Conservation (phyloP, 2,797 vertebrate genomes). For the Hyperoplus lanceolatus region DNA sequence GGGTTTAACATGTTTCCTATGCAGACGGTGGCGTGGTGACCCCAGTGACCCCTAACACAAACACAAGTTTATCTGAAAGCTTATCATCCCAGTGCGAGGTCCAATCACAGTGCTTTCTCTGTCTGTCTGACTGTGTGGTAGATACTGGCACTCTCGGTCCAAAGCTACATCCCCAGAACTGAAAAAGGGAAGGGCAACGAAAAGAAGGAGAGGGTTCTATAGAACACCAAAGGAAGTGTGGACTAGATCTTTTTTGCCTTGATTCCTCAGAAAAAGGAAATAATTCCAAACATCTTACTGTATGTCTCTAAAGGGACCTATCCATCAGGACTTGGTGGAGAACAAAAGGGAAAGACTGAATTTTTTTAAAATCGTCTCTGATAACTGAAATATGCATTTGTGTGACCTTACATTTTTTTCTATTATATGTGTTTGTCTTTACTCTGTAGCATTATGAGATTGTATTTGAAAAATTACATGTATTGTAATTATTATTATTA, state of each 20-base stretch:
- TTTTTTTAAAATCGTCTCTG: too few species aligned
- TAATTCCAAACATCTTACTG: constrained; percentile 19
- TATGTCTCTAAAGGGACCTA: neutral
- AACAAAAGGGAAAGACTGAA: too few species aligned
- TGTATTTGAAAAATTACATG: too few species aligned
- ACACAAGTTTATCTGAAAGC: constrained; percentile 65
- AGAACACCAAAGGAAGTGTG: constrained; percentile 16
- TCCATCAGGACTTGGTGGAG: too few species aligned
- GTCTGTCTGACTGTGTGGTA: constrained; percentile 47
- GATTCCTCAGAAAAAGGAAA: constrained; percentile 13
- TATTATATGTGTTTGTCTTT: too few species aligned
- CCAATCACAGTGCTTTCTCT: constrained; percentile 59
- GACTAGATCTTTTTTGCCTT: constrained; percentile 12
- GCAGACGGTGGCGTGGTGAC: constrained; percentile 39
- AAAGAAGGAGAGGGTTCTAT: neutral
- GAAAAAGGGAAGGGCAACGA: constrained; percentile 11
- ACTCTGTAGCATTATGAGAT: too few species aligned
- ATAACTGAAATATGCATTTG: too few species aligned
- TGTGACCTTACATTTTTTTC: too few species aligned
- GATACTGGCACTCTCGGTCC: constrained; percentile 37
- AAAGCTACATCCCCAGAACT: constrained; percentile 36
- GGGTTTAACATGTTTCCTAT: constrained; percentile 58
- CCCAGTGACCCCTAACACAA: constrained; percentile 59
- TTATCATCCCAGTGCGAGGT: constrained; percentile 52
- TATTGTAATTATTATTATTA: too few species aligned